phyloP scores from a whole-genome alignment of 2,888 invertebrate genomes.

The Autographa pulchrina region DNA sequence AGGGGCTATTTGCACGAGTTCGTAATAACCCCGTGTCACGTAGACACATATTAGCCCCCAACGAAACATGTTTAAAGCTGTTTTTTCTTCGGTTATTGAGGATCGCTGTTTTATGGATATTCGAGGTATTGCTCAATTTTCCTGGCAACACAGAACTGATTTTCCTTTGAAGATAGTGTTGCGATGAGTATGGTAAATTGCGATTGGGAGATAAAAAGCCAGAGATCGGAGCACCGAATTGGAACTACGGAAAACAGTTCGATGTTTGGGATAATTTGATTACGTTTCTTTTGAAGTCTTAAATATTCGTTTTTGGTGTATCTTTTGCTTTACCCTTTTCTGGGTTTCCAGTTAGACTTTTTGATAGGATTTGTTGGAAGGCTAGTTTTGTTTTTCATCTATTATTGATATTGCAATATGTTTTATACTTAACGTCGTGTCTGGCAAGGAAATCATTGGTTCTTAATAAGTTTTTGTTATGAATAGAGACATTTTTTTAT shows the following conservation, averaged over 20 bases:
- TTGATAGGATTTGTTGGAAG: neutral
- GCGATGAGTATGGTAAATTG: constrained; percentile 37
- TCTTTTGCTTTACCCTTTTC: neutral
- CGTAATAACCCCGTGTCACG: constrained; percentile 55
- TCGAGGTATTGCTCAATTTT: constrained; percentile 42
- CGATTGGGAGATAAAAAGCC: constrained; percentile 40
- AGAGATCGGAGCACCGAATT: constrained; percentile 15
- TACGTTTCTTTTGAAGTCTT: constrained; percentile 19
- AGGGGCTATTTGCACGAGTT: constrained; percentile 50
- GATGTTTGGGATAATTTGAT: constrained; percentile 22
- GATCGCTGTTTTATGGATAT: constrained; percentile 54
- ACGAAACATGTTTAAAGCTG: constrained; percentile 50
- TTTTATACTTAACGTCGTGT: neutral
- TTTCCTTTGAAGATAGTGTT: constrained; percentile 40
- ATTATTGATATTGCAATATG: neutral
- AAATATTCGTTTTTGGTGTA: neutral
- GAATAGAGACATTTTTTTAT: too few relatives aligned
- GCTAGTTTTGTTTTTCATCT: neutral
- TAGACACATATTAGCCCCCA: constrained; percentile 49
- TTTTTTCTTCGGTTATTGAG: constrained; percentile 57
- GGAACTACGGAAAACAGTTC: constrained; percentile 31
- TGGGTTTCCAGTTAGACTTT: neutral
- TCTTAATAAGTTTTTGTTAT: too few relatives aligned
- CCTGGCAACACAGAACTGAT: constrained; percentile 37
- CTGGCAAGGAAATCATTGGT: neutral